A percentile compares a stretch with the other conserved stretches of the same genome.
phyloP scores from a whole-genome alignment of 2,113 vertebrate genomes.

The Gobio gobio region DNA sequence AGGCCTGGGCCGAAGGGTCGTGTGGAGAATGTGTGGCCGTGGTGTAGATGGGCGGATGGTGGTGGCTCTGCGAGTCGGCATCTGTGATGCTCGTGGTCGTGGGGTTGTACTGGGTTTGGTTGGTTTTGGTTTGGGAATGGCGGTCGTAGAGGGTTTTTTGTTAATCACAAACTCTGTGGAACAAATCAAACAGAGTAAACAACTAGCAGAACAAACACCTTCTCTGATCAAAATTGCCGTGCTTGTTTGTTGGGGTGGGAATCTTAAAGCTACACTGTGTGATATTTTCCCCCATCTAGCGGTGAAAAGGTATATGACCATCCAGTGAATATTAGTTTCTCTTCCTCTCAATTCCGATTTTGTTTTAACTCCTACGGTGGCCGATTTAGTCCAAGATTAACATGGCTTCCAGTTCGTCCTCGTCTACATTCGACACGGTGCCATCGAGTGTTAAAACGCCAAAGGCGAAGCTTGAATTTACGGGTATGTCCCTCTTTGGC shows the following conservation, averaged over 20 bases:
- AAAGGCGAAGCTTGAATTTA: too few relatives aligned
- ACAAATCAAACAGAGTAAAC: conserved; percentile 18
- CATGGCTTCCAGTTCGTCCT: too few relatives aligned
- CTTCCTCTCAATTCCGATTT: too few relatives aligned
- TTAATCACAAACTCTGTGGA: conserved; percentile 76
- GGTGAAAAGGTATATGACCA: too few relatives aligned
- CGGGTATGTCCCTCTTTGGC: too few relatives aligned
- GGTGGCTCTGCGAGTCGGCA: conserved; percentile 46
- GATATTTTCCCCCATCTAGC: too few relatives aligned
- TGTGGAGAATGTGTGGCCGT: conserved; percentile 27
- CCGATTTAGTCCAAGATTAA: too few relatives aligned
- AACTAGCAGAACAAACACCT: background rate
- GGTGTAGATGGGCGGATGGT: conserved; percentile 50
- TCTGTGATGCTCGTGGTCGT: conserved; percentile 28
- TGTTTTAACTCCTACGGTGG: too few relatives aligned
- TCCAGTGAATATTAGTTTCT: too few relatives aligned
- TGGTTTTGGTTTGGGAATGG: conserved; percentile 44
- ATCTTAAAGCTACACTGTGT: too few relatives aligned
- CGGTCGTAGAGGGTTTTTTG: conserved; percentile 73
- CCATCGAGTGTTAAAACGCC: too few relatives aligned
- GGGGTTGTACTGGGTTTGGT: conserved; percentile 37
- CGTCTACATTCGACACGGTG: too few relatives aligned
- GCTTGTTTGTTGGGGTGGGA: background rate
- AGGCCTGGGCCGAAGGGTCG: conserved; percentile 21
- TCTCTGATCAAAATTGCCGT: background rate